Evolutionary conservation across 2,797 vertebrate genomes (phyloP).

Genomic region (Phrynocephalus vlangalii): DNA sequence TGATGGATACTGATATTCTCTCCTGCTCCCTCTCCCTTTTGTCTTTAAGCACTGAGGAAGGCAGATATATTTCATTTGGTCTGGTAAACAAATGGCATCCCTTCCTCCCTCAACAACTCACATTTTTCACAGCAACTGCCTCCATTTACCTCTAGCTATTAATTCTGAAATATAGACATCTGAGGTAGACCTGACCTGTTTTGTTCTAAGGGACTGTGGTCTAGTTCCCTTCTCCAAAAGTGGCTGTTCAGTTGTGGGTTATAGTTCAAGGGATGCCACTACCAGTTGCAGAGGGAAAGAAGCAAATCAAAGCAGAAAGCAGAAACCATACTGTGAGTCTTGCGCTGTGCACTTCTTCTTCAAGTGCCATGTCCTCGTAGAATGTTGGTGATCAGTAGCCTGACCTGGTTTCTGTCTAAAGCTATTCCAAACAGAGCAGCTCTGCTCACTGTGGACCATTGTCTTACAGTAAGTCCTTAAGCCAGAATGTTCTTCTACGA

Average conservation of each 20-base stretch:
- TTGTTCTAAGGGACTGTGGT: background rate
- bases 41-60: slow-evolving; percentile 1
- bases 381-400: too few species aligned
- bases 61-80: background rate
- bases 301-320: background rate
- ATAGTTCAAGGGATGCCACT: slow-evolving; percentile 39
- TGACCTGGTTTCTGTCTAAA: too few species aligned
- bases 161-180: background rate
- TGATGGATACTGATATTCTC: background rate
- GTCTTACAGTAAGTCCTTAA: too few species aligned
- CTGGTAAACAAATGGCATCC: slow-evolving; percentile 33
- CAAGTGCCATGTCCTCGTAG: too few species aligned
- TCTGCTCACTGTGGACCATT: too few species aligned
- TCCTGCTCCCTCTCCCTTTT: background rate
- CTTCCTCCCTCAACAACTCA: slow-evolving; percentile 33
- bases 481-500: too few species aligned
- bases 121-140: background rate
- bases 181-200: background rate
- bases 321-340: background rate
- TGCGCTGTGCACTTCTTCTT: too few species aligned
- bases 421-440: too few species aligned
- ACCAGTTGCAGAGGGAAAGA: background rate
- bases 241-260: slow-evolving; percentile 36
- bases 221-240: slow-evolving; percentile 34
- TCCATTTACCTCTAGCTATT: slow-evolving; percentile 14